A percentile compares a stretch with the other conserved stretches of the same genome.
Conservation (phyloP, 2,113 vertebrate genomes). For the Mobula birostris region DNA sequence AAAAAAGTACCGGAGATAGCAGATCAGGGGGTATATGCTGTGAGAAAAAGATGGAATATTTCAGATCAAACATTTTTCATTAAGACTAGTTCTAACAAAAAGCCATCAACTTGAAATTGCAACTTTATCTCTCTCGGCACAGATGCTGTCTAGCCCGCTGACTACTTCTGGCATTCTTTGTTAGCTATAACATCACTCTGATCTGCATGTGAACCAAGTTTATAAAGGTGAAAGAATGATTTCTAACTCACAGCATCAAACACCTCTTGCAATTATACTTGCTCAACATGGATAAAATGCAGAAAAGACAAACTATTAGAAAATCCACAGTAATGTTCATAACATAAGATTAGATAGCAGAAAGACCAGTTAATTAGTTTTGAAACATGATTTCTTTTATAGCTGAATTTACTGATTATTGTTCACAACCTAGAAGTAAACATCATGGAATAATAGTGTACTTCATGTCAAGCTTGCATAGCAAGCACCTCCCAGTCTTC, state of each 20-base stretch:
- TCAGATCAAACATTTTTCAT: no score
- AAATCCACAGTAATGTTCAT: not conserved
- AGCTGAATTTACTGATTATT: not conserved
- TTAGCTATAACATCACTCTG: not conserved
- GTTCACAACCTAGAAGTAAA: not conserved
- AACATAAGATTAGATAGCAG: not conserved
- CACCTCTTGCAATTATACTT: not conserved
- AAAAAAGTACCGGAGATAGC: no score
- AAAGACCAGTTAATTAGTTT: not conserved
- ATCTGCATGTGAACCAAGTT: not conserved
- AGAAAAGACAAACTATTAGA: not conserved
- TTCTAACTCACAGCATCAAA: not conserved
- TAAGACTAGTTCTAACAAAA: no score
- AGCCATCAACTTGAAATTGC: no score
- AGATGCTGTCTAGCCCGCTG: no score
- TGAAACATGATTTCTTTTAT: not conserved
- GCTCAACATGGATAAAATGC: not conserved
- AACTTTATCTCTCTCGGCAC: no score
- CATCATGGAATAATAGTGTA: not conserved
- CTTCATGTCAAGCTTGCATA: no score
- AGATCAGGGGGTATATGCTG: no score
- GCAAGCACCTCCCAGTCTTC: no score
- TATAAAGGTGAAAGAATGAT: not conserved
- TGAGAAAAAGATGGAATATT: no score
- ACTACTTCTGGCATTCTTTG: no score